phyloP scores from a whole-genome alignment of 2,113 vertebrate genomes.

The Mus spicilegus region DNA sequence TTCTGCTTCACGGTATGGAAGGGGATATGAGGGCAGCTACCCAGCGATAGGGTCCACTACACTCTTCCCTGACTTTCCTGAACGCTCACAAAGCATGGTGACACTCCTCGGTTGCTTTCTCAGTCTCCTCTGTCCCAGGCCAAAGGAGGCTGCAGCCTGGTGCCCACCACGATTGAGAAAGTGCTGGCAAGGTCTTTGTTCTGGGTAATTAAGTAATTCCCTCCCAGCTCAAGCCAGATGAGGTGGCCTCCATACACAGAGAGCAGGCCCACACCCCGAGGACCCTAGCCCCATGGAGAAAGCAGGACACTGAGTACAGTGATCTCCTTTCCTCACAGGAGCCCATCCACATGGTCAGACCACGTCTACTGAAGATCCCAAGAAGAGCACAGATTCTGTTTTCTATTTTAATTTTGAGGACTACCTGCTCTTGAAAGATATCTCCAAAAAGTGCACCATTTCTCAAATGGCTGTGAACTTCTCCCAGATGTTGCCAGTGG shows the following conservation, averaged over 20 bases:
- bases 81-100: not conserved
- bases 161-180: not conserved
- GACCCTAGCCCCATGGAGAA: fast-evolving
- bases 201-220: not conserved
- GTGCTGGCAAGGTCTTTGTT: not conserved
- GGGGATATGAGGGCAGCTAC: not conserved
- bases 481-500: conserved; percentile 66
- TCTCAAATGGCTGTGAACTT: not conserved
- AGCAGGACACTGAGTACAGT: fast-evolving
- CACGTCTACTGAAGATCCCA: not conserved
- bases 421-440: conserved; percentile 75
- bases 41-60: not conserved
- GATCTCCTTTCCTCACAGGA: conserved; percentile 64
- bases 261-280: fast-evolving
- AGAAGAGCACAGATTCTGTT: conserved; percentile 65
- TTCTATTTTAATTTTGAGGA: conserved; percentile 84
- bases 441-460: conserved; percentile 46
- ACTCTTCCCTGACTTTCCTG: not conserved
- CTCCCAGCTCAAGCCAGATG: not conserved
- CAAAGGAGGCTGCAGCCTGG: not conserved
- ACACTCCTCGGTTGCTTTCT: not conserved
- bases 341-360: not conserved
- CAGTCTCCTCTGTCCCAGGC: not conserved
- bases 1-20: conserved; percentile 89
- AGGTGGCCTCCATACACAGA: not conserved